A percentile compares a stretch with the other conserved stretches of the same genome.
Evolutionary conservation across 2,888 invertebrate species (phyloP).

Genomic region (Drosophila flavopinicola): DNA sequence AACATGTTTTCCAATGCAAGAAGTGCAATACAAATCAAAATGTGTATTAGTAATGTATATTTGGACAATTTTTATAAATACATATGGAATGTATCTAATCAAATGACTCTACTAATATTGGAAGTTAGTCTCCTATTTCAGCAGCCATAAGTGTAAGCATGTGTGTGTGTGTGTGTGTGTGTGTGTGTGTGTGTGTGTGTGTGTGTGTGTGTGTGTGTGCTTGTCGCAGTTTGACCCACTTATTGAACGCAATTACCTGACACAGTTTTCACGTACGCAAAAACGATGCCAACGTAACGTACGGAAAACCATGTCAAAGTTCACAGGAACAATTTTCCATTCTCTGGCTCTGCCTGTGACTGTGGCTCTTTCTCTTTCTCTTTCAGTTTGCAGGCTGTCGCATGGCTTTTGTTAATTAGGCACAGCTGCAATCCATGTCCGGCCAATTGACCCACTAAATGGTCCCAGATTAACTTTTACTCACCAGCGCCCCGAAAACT

Average conservation of each 20-base stretch:
- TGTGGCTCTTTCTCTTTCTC: neutral
- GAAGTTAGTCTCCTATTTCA: too few species aligned
- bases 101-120: too few species aligned
- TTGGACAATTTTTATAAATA: too few species aligned
- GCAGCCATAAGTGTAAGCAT: neutral
- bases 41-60: too few species aligned
- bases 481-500: conserved; percentile 26
- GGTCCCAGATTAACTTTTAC: conserved; percentile 46
- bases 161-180: conserved; percentile 21
- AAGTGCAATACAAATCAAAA: too few species aligned
- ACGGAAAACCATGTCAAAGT: conserved; percentile 66
- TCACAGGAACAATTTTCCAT: conserved; percentile 54
- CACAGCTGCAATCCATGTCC: conserved; percentile 28
- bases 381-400: neutral
- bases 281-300: conserved; percentile 67
- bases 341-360: conserved; percentile 11
- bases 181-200: too few species aligned
- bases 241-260: conserved; percentile 77
- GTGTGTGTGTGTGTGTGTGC: too few species aligned
- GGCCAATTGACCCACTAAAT: conserved; percentile 68
- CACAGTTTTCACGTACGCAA: conserved; percentile 55
- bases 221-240: conserved; percentile 61
- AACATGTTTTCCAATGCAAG: too few species aligned
- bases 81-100: too few species aligned
- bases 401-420: conserved; percentile 68